Percentiles rank a stretch among this genome's conserved stretches.
Conservation (phyloP, 2,888 invertebrate genomes). For the Eutolmus rufibarbis region DNA sequence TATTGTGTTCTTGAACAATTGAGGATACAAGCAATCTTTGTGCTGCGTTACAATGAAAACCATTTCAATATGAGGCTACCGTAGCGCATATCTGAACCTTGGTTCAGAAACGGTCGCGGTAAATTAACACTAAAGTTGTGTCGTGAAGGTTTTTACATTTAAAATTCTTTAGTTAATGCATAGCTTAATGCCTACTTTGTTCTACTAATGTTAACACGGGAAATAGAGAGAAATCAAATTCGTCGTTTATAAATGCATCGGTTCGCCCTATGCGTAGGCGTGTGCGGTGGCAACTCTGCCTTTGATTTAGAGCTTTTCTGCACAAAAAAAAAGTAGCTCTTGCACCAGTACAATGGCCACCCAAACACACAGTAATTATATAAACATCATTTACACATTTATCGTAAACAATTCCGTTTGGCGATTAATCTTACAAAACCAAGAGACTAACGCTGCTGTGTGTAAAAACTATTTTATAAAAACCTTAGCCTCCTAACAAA, state of each 20-base stretch:
- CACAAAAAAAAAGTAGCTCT: neutral
- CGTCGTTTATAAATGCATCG: conserved; percentile 23
- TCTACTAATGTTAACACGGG: conserved; percentile 7
- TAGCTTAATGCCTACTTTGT: conserved; percentile 40
- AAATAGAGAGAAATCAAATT: conserved; percentile 24
- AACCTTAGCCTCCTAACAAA: conserved; percentile 30
- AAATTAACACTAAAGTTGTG: conserved; percentile 48
- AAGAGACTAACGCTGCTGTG: neutral
- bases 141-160: conserved; percentile 38
- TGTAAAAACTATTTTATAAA: conserved; percentile 36
- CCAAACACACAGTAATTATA: neutral
- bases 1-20: conserved; percentile 40
- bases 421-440: conserved; percentile 40
- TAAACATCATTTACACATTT: conserved; percentile 37
- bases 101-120: conserved; percentile 44
- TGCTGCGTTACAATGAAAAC: conserved; percentile 48
- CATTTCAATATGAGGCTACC: conserved; percentile 50
- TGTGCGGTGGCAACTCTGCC: neutral
- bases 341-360: neutral
- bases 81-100: conserved; percentile 45
- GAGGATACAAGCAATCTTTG: conserved; percentile 36
- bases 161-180: conserved; percentile 36
- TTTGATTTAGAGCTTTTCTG: neutral
- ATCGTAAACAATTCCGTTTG: conserved; percentile 47
- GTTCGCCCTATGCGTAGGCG: neutral